Evolutionary conservation across 2,888 invertebrate species (phyloP).

Genomic region (Ramazzottius varieornatus): DNA sequence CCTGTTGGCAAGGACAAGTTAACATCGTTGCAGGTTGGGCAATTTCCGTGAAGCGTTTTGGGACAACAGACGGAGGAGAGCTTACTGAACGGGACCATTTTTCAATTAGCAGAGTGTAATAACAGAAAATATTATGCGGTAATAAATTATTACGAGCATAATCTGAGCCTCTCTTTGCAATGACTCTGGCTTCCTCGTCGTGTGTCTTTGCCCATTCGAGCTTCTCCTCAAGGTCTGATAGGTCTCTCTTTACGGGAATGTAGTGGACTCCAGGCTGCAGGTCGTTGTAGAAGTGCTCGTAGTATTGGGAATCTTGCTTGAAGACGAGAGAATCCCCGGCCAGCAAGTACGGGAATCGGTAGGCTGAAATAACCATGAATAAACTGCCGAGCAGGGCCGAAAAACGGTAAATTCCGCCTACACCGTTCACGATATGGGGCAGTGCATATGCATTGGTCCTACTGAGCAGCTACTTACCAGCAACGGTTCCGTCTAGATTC

Average conservation of each 20-base stretch:
- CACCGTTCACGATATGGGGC: too few species aligned
- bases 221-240: constrained; percentile 49
- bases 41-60: too few species aligned
- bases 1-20: too few species aligned
- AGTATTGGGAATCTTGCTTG: constrained; percentile 75
- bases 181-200: constrained; percentile 18
- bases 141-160: constrained; percentile 50
- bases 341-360: constrained; percentile 66
- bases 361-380: constrained; percentile 26
- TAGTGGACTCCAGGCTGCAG: constrained; percentile 51
- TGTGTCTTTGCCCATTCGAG: constrained; percentile 27
- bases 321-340: constrained; percentile 61
- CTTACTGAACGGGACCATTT: too few species aligned
- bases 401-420: neutral
- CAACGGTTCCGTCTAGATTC: constrained; percentile 81
- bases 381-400: neutral
- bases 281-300: constrained; percentile 68
- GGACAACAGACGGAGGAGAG: too few species aligned
- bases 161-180: constrained; percentile 16
- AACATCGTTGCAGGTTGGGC: too few species aligned
- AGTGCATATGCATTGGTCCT: too few species aligned
- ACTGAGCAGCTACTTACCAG: too few species aligned
- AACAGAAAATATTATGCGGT: constrained; percentile 61
- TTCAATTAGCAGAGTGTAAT: constrained; percentile 43
- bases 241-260: constrained; percentile 47